Evolutionary conservation across 2,113 vertebrate genomes (phyloP).

Genomic region (Heterocephalus glaber): DNA sequence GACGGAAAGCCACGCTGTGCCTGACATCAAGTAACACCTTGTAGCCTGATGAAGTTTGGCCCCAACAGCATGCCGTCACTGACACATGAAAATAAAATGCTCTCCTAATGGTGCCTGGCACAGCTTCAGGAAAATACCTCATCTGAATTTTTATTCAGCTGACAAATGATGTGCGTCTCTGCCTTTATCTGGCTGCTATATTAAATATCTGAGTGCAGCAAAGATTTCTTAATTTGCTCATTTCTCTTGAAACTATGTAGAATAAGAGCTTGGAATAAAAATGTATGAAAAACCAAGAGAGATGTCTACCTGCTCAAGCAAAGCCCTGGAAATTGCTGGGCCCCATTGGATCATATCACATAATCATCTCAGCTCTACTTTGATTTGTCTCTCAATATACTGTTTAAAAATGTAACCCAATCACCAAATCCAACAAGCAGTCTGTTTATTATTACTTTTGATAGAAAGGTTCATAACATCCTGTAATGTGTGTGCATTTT

Average conservation of each 20-base stretch:
- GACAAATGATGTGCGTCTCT: conserved; percentile 80
- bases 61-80: conserved; percentile 77
- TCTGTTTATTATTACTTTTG: conserved; percentile 79
- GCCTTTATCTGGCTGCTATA: conserved; percentile 81
- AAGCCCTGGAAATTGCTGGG: background rate
- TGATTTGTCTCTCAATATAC: conserved; percentile 62
- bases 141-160: conserved; percentile 81
- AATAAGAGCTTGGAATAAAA: background rate
- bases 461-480: conserved; percentile 78
- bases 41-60: conserved; percentile 81
- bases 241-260: conserved; percentile 66
- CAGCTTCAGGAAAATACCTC: conserved; percentile 77
- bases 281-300: background rate
- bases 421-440: conserved; percentile 64
- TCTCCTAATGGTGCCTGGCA: conserved; percentile 83
- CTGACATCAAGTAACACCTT: conserved; percentile 80
- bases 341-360: background rate
- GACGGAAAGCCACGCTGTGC: background rate
- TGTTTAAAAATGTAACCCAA: conserved; percentile 66
- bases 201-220: conserved; percentile 72
- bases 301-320: conserved; percentile 56
- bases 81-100: conserved; percentile 82
- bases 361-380: background rate
- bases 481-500: conserved; percentile 66
- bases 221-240: conserved; percentile 73